Evolutionary conservation across 2,888 invertebrate species (phyloP), one percentile per base, ranked within the genome.

Genomic region (Rhagonycha lutea): DNA sequence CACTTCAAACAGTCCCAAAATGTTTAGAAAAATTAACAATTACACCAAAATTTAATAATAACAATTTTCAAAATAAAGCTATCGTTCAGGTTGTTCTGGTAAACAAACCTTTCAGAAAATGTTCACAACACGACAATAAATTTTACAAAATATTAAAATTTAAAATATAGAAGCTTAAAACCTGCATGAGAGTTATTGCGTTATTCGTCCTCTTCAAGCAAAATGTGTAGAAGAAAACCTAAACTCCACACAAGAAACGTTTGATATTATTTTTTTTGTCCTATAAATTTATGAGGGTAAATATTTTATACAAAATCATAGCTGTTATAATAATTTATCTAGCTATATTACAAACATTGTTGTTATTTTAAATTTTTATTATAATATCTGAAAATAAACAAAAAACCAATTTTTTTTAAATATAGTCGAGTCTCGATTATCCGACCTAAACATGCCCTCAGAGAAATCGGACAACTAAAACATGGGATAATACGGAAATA

Each of bases 261-360:
- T 47, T 47, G 47, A 47, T 47, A 47, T 47, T 47, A 47, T 47
- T 47, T 47, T n/a, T 47, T 23, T 65, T 26, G 63, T 65, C 63
- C 23, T 26, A 65, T 26, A 67, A 72, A 67, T 72, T 72, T 67
- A 67, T 67, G 18, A 11, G 28, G 7, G 26, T 68, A 61, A 62
- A 61, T 61, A 68, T 72, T 72, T 72, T 72, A 68, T 61, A 68
- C 14, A 72, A 72, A 68, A 72, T 65, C 61, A 60, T 72, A 67
- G 32, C 72, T 61, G 26, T 72, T 72, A 65, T 65, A 26, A 65
- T 23, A 65, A 65, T 65, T 26, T 26, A 65, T 24, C 24, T 65
- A 65, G 47, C 12, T 47, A 47, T 47, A 47, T 47, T 47, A n/a
- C 47, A 32, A 18, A 47, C 47, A 47, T 47, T 47, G 47, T 47